A percentile compares a stretch with the other conserved stretches of the same genome.
These are phyloP conservation scores for Brachionus asplanchnoidis DNA, from an alignment of 1,140 invertebrate species.

Conservation along the genomic window DNA sequence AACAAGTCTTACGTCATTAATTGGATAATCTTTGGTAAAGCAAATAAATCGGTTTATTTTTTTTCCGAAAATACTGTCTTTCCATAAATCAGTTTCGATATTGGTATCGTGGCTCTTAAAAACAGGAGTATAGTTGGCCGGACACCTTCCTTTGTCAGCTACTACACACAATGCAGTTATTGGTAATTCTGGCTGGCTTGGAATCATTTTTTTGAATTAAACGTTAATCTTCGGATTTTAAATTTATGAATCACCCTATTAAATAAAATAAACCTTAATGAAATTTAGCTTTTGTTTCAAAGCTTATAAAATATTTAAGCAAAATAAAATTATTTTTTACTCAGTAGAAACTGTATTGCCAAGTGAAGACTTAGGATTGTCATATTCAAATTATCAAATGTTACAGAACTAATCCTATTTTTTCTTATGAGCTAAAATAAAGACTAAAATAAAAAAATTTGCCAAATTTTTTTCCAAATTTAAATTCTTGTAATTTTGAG, in stretches of 20 bases:
- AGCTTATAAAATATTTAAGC: not conserved
- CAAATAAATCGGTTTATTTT: constrained; percentile 36
- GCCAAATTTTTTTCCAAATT: not conserved
- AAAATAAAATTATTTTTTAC: constrained; percentile 25
- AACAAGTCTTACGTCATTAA: not conserved
- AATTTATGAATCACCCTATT: not conserved
- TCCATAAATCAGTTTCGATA: constrained; percentile 37
- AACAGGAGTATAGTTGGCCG: constrained; percentile 14
- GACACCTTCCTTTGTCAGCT: not conserved
- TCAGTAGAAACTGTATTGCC: not conserved
- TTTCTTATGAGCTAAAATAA: not conserved
- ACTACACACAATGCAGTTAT: constrained; percentile 35
- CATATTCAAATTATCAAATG: not conserved
- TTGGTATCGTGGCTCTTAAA: constrained; percentile 21
- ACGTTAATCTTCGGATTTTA: not conserved
- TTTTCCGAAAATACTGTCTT: constrained; percentile 28
- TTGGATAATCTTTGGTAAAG: constrained; percentile 39
- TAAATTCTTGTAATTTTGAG: not conserved
- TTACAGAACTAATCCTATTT: not conserved
- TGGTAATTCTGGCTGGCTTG: not conserved
- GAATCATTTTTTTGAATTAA: not conserved
- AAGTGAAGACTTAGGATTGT: not conserved
- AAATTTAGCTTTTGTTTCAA: not conserved
- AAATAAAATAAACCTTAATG: not conserved
- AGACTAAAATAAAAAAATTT: not conserved